Evolutionary conservation across 2,888 invertebrate species (phyloP).

Genomic region (Blera fallax): DNA sequence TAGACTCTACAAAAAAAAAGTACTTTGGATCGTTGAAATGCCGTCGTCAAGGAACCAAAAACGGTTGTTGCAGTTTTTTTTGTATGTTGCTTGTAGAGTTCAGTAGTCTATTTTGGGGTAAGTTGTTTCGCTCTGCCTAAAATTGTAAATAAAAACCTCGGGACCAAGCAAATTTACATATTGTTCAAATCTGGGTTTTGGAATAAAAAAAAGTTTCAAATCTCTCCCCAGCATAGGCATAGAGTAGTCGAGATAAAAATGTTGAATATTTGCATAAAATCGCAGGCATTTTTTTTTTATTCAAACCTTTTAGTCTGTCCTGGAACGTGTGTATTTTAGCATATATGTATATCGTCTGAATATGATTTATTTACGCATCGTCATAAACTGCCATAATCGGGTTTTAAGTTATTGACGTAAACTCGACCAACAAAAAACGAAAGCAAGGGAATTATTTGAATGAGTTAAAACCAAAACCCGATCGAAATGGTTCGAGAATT

Average conservation of each 20-base stretch:
- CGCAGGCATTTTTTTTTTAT: constrained; percentile 8
- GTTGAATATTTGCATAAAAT: constrained; percentile 53
- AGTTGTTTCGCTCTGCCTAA: constrained; percentile 12
- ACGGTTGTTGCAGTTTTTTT: not conserved
- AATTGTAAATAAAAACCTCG: constrained; percentile 26
- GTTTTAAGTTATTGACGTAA: constrained; percentile 32
- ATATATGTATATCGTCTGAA: constrained; percentile 2
- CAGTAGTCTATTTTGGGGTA: constrained; percentile 12
- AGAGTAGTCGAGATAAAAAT: constrained; percentile 42
- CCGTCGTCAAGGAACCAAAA: constrained; percentile 3
- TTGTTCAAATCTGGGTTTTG: constrained; percentile 41
- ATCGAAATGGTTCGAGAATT: not conserved
- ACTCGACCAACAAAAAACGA: not conserved
- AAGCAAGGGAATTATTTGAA: not conserved
- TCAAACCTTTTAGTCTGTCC: constrained; percentile 3
- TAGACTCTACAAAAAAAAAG: not conserved
- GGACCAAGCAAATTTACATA: constrained; percentile 49
- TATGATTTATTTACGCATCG: constrained; percentile 42
- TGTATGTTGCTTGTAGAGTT: not conserved
- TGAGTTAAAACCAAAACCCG: not conserved
- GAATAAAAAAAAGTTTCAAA: constrained; percentile 22
- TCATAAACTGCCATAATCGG: constrained; percentile 25
- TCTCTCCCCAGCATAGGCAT: constrained; percentile 2
- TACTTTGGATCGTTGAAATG: not conserved
- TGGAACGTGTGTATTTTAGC: not conserved